Conservation (phyloP, 1,140 invertebrate genomes). For the Heliconius nattereri region DNA sequence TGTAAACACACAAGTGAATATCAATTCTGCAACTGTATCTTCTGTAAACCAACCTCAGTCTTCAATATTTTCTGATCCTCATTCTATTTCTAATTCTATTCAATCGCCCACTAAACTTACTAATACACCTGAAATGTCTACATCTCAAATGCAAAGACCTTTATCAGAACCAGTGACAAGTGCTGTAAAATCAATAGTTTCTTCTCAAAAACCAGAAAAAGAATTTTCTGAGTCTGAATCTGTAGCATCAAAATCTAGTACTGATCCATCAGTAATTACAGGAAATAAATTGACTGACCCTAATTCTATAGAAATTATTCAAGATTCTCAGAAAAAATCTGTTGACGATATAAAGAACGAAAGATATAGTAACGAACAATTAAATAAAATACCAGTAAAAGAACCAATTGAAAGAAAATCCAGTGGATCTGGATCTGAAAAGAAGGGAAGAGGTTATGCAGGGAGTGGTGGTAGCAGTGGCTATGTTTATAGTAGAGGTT, state of each 20-base stretch:
- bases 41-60: slow-evolving; percentile 51
- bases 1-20: slow-evolving; percentile 43
- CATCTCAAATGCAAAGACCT: slow-evolving; percentile 51
- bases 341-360: slow-evolving; percentile 68
- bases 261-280: slow-evolving; percentile 50
- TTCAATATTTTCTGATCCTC: slow-evolving; percentile 41
- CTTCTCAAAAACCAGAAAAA: slow-evolving; percentile 63
- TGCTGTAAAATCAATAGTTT: slow-evolving; percentile 52
- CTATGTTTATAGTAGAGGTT: slow-evolving; percentile 73
- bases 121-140: slow-evolving; percentile 47
- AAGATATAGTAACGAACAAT: slow-evolving; percentile 60
- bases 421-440: slow-evolving; percentile 79
- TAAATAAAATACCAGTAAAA: slow-evolving; percentile 66
- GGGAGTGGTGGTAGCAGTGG: slow-evolving; percentile 68
- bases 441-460: slow-evolving; percentile 73
- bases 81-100: slow-evolving; percentile 41
- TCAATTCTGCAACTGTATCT: slow-evolving; percentile 41
- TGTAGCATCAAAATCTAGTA: slow-evolving; percentile 62
- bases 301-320: slow-evolving; percentile 54
- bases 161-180: slow-evolving; percentile 50
- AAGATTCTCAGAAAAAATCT: slow-evolving; percentile 56
- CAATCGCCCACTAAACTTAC: slow-evolving; percentile 55
- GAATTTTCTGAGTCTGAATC: slow-evolving; percentile 70
- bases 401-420: slow-evolving; percentile 78
- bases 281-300: slow-evolving; percentile 51